Evolutionary conservation across 2,888 invertebrate species (phyloP).

Genomic region (Hydriomena furcata): DNA sequence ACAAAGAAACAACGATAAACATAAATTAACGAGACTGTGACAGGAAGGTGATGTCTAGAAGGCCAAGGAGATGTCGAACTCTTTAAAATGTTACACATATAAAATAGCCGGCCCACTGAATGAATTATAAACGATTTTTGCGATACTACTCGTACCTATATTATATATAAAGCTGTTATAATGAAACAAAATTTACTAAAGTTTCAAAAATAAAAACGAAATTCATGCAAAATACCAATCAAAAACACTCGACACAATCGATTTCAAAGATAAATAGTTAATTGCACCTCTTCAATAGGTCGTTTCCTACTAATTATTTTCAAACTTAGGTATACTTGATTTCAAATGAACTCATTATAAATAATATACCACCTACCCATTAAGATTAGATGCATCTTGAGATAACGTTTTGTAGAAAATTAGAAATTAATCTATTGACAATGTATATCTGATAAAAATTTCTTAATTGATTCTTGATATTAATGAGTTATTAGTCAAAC

Average conservation of each 20-base stretch:
- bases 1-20: constrained; percentile 31
- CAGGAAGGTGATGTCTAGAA: too few relatives aligned
- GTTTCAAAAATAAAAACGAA: too few relatives aligned
- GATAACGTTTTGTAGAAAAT: constrained; percentile 10
- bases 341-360: constrained; percentile 8
- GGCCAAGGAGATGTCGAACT: constrained; percentile 11
- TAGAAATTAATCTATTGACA: background rate
- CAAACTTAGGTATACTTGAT: too few relatives aligned
- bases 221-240: background rate
- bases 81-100: constrained; percentile 3
- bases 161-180: too few relatives aligned
- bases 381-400: constrained; percentile 5
- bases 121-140: too few relatives aligned
- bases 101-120: background rate
- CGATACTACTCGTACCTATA: too few relatives aligned
- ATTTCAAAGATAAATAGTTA: constrained; percentile 5
- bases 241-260: background rate
- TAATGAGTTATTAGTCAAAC: background rate
- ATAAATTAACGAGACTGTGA: constrained; percentile 10
- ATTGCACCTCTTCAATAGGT: constrained; percentile 5
- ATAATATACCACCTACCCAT: too few relatives aligned
- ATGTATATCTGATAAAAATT: constrained; percentile 3
- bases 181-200: too few relatives aligned
- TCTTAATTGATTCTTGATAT: constrained; percentile 6
- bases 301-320: constrained; percentile 4